These are phyloP conservation scores for Calvadosia cruxmelitensis DNA, from an alignment of 30 jellyfish, hydroid and myxozoan genomes.

Conservation along the genomic window DNA sequence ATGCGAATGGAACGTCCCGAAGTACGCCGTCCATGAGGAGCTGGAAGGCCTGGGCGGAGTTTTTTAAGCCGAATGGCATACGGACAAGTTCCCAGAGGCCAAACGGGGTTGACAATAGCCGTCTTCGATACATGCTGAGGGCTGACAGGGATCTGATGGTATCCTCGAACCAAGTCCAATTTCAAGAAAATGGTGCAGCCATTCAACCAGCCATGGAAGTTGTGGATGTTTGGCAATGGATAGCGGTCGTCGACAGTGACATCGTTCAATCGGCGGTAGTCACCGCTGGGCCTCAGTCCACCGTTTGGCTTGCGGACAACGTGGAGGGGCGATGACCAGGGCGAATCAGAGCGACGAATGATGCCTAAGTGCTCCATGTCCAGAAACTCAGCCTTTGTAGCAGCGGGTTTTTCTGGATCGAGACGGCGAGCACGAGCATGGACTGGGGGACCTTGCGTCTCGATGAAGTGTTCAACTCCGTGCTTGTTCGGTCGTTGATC, in stretches of 20 bases:
- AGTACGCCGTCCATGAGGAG: slow-evolving; percentile 26
- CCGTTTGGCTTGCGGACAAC: too few species aligned
- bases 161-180: slow-evolving; percentile 5
- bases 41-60: slow-evolving; percentile 40
- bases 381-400: too few species aligned
- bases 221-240: slow-evolving; percentile 40
- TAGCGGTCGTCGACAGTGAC: slow-evolving; percentile 26
- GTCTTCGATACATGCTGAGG: slow-evolving; percentile 28
- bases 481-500: too few species aligned
- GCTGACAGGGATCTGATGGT: slow-evolving; percentile 9
- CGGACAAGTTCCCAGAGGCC: slow-evolving; percentile 31
- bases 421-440: too few species aligned
- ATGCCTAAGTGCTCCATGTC: too few species aligned
- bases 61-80: slow-evolving; percentile 38
- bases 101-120: slow-evolving; percentile 34
- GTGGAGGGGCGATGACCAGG: too few species aligned
- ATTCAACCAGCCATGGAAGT: slow-evolving; percentile 15
- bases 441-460: too few species aligned
- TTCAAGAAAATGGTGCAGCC: slow-evolving; percentile 10
- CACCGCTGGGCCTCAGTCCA: slow-evolving; percentile 39
- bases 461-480: too few species aligned
- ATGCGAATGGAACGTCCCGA: slow-evolving; percentile 26
- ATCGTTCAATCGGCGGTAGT: slow-evolving; percentile 24
- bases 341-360: too few species aligned
- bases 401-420: too few species aligned